These are phyloP conservation scores for Myrmecobius fasciatus DNA, from an alignment of 2,113 vertebrate species.

Conservation along the genomic window DNA sequence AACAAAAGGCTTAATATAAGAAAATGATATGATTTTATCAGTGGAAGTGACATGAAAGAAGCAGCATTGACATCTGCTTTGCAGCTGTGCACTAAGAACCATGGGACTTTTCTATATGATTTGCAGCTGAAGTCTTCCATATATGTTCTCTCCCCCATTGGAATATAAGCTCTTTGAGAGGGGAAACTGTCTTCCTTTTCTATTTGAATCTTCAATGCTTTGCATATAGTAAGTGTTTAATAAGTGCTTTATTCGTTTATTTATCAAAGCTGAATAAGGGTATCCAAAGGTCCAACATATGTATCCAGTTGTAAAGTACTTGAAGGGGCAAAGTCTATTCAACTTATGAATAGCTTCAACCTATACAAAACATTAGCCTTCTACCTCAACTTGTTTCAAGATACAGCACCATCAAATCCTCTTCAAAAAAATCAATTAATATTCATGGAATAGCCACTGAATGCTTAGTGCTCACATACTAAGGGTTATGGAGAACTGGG, in stretches of 20 bases:
- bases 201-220: background rate
- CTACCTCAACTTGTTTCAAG: background rate
- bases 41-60: background rate
- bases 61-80: background rate
- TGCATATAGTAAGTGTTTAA: background rate
- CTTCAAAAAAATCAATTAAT: slow-evolving; percentile 51
- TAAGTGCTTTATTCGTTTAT: background rate
- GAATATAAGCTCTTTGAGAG: background rate
- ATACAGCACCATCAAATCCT: background rate
- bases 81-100: background rate
- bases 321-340: background rate
- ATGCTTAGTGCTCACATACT: slow-evolving; percentile 19
- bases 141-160: background rate
- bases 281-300: slow-evolving; percentile 23
- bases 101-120: background rate
- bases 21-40: background rate
- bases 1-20: background rate
- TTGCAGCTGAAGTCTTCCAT: background rate
- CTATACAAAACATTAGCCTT: background rate
- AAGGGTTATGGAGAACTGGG: slow-evolving; percentile 21
- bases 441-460: background rate
- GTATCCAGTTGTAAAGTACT: background rate
- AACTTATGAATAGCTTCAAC: background rate
- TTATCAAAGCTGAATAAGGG: background rate
- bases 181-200: background rate